These are phyloP conservation scores for Artibeus jamaicensis DNA, from an alignment of 2,797 vertebrate species.

Conservation along the genomic window DNA sequence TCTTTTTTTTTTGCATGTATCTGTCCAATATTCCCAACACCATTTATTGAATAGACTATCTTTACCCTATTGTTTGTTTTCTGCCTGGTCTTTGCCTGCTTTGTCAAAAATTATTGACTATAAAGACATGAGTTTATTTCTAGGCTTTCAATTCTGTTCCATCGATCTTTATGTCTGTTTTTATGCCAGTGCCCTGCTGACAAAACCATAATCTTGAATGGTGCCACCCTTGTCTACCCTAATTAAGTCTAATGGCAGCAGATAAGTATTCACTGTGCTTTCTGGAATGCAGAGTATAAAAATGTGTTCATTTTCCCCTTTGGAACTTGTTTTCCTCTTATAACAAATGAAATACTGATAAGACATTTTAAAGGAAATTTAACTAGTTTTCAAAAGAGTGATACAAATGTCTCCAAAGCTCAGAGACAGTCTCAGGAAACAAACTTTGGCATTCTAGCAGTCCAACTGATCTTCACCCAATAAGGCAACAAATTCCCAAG, in stretches of 20 bases:
- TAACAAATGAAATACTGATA: slow-evolving; percentile 9
- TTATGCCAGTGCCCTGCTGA: background rate
- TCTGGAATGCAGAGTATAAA: background rate
- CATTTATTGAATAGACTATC: too few relatives aligned
- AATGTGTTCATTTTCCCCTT: slow-evolving; percentile 6
- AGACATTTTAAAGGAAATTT: background rate
- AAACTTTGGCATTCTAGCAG: background rate
- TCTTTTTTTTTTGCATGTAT: too few relatives aligned
- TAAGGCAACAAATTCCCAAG: background rate
- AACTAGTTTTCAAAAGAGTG: background rate
- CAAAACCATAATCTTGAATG: background rate
- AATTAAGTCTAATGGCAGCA: background rate
- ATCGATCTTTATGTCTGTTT: background rate
- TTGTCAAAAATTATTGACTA: too few relatives aligned
- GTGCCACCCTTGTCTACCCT: background rate
- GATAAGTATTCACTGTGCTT: background rate
- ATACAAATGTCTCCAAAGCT: background rate
- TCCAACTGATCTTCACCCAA: background rate
- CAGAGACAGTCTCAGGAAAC: background rate
- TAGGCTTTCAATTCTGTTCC: too few relatives aligned
- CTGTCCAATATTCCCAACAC: too few relatives aligned
- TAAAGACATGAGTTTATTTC: too few relatives aligned
- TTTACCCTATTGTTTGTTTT: too few relatives aligned
- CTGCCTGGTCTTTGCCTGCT: too few relatives aligned
- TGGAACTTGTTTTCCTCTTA: slow-evolving; percentile 4